These are phyloP conservation scores for Echeneis naucrates DNA, from an alignment of 2,797 vertebrate species.

Conservation along the genomic window DNA sequence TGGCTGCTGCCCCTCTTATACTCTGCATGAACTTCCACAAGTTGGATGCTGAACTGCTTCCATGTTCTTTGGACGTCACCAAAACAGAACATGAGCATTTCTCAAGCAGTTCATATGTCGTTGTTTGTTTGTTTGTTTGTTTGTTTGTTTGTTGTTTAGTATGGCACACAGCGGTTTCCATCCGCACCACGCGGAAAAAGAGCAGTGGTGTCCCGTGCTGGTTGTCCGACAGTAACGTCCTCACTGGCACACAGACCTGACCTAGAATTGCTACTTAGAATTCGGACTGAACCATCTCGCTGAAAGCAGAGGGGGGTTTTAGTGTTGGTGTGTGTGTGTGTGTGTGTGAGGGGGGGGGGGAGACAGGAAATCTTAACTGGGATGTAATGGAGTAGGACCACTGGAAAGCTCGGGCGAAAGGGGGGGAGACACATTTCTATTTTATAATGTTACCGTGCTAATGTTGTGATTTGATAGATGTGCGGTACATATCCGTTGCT, in stretches of 20 bases:
- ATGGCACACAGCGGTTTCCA: constrained; percentile 15
- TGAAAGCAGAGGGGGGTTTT: constrained; percentile 54
- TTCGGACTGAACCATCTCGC: constrained; percentile 83
- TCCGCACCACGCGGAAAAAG: constrained; percentile 32
- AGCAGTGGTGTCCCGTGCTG: constrained; percentile 51
- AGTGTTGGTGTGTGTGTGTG: no score
- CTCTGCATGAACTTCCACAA: constrained; percentile 35
- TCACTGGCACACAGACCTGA: constrained; percentile 86
- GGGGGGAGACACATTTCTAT: constrained; percentile 79
- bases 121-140: no score
- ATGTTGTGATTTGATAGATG: constrained; percentile 79
- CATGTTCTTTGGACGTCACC: constrained; percentile 3
- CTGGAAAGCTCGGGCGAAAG: constrained; percentile 80
- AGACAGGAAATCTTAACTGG: constrained; percentile 84
- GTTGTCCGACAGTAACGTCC: constrained; percentile 74
- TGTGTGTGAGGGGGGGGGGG: constrained; percentile 36
- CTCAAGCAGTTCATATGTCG: no score
- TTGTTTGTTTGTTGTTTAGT: no score
- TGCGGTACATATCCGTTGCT: constrained; percentile 48
- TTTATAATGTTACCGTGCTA: constrained; percentile 79
- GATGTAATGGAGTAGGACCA: constrained; percentile 86
- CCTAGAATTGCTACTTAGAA: constrained; percentile 89
- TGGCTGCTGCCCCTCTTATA: neutral
- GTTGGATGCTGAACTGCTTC: constrained; percentile 21
- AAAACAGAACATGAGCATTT: no score